Base-by-base conservation (phyloP, 2,888 invertebrate genomes). In the Cheilosia variabilis region DNA sequence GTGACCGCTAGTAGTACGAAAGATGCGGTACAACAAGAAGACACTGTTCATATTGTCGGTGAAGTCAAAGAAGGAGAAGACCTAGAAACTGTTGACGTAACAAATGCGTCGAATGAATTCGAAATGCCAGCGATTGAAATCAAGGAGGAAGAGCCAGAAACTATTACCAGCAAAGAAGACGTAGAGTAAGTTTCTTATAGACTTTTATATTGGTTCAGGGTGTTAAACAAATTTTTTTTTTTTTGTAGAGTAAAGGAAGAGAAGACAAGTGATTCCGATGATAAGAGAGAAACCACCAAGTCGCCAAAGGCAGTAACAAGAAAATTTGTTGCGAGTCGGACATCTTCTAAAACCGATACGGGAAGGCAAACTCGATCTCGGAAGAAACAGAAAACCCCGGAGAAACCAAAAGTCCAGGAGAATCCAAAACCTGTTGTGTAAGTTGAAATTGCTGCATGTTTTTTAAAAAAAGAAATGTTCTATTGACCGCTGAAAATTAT, bases 61-160 rank as follows among this genome's bases (percentile, higher is more conserved):
- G 22, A 50, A 41, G 4, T 2, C 15, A 55, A 13, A 13, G 34
- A 63, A 34, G 50, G 9, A 1, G 62, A 31, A 2, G 22, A 34
- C n/a, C n/a, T 4, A 45, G 2, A 24, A 15, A 17, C 43, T 10
- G 19, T 10, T 1, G 43, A 19, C 3, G 7, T 3, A 2, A 3
- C 13, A 4, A 53, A 24, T 2, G 45, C 34, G n/a, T 24, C 27
- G 0, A 43, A 24, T 10, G 17, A 43, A 13, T 15, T 71, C 13
- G 65, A 71, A n/a, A 4, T 72, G n/a, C 53, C 63, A 22, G 19
- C 58, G 2, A 53, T 83, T 50, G 72, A 73, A 13, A 78, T 83
- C 41, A 83, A 80, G 43, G 68, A 73, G 2, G 45, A 43, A 1
- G 50, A 58, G 4, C 41, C n/a, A 22, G 52, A 65, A 4, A 7